These are phyloP conservation scores for Stenodema calcarata DNA, from an alignment of 2,888 invertebrate genomes.

Conservation along the genomic window DNA sequence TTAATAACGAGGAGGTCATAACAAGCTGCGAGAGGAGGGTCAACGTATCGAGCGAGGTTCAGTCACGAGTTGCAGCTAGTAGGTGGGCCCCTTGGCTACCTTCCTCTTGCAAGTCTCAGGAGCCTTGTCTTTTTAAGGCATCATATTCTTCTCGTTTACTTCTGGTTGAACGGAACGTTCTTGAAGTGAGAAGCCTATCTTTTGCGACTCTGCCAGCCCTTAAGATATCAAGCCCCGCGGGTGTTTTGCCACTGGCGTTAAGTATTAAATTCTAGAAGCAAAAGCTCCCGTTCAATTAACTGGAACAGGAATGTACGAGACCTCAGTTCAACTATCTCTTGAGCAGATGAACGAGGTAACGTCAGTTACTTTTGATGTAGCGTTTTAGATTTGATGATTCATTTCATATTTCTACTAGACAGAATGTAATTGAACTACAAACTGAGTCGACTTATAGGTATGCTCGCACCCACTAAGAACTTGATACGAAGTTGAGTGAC, in stretches of 20 bases:
- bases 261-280: slow-evolving; percentile 2
- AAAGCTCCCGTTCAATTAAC: background rate
- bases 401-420: background rate
- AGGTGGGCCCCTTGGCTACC: background rate
- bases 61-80: background rate
- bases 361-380: background rate
- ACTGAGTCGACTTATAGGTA: background rate
- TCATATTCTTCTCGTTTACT: background rate
- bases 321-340: background rate
- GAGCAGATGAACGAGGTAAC: background rate
- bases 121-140: background rate
- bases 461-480: background rate
- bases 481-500: background rate
- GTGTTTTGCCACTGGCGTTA: background rate
- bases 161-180: background rate
- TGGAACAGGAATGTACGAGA: background rate
- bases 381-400: background rate
- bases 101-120: background rate
- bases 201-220: background rate
- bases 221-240: background rate
- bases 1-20: background rate
- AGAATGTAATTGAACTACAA: background rate
- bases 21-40: background rate
- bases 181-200: background rate
- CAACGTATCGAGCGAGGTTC: background rate